Base-by-base conservation (phyloP, 2,888 invertebrate species). In the Graphium colonna region DNA sequence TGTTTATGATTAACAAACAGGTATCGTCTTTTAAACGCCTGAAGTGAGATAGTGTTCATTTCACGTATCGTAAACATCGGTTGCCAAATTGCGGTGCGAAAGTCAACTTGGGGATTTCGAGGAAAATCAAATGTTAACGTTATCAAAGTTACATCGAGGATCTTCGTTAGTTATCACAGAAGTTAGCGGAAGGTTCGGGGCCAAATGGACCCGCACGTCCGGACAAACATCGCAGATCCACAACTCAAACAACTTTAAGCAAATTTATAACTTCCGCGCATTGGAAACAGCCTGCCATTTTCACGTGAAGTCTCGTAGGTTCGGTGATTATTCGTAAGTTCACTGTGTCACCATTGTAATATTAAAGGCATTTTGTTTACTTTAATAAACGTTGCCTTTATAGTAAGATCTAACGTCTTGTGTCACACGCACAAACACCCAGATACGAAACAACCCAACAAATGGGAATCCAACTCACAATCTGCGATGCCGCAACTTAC, bases 171-270 rank as follows among this genome's bases (percentile, higher is more conserved):
- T 74, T 79, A 76, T 80, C 69, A 66, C 62, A 73, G 71, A 82
- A 84, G 81, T 85, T 85, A 73, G 73, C 67, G 76, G n/a, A 79
- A 79, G 75, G 74, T 81, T 82, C 77, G 79, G 77, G 73, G 69
- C 78, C 80, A 82, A 85, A 82, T 79, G 80, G 83, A 76, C 79
- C 82, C 82, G 76, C 85, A 85, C 85, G 83, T 86, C 86, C 82
- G 79, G 77, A 73, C 84, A 86, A 87, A 86, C 85, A 86, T 78
- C 79, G 78, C 69, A 75, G 83, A 85, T 81, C 81, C 75, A 68
- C 63, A 86, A 87, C 83, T 85, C 79, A 85, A 87, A 86, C 84
- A 87, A 86, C 72, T 85, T 87, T 80, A 83, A 77, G 78, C 75
- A 84, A 86, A 87, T 86, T 85, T 82, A 86, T 84, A 86, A 85